These are phyloP conservation scores for Trissolcus basalis DNA, from an alignment of 1,140 invertebrate genomes.

Conservation along the genomic window DNA sequence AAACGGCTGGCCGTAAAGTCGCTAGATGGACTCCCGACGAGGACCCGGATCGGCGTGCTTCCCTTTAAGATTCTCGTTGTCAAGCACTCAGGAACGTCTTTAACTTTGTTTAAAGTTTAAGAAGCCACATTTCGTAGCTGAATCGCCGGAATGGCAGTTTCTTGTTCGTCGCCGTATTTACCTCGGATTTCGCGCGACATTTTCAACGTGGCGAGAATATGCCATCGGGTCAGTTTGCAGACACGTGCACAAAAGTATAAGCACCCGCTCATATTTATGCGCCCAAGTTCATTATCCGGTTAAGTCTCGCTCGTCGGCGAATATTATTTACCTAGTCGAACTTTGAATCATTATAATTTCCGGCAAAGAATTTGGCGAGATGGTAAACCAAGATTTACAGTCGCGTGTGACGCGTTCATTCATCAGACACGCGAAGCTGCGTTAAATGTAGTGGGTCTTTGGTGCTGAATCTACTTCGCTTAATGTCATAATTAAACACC, in stretches of 20 bases:
- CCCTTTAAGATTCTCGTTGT: constrained; percentile 34
- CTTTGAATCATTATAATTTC: not conserved
- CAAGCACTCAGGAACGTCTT: constrained; percentile 37
- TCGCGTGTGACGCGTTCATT: constrained; percentile 37
- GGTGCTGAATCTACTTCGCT: constrained; percentile 27
- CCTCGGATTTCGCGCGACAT: constrained; percentile 30
- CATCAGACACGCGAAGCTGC: constrained; percentile 24
- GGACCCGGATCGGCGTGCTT: constrained; percentile 10
- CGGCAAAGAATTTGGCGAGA: not conserved
- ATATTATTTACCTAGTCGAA: no score
- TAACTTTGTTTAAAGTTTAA: constrained; percentile 56
- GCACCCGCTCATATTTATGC: no score
- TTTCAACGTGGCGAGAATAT: constrained; percentile 13
- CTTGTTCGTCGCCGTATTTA: constrained; percentile 54
- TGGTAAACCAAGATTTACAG: constrained; percentile 28
- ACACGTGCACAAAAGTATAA: no score
- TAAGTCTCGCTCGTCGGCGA: no score
- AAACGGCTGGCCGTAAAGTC: no score
- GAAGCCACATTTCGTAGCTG: constrained; percentile 46
- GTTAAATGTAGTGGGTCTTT: constrained; percentile 31
- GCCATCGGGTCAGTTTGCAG: constrained; percentile 10
- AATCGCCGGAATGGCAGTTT: constrained; percentile 46
- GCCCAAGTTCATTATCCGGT: no score
- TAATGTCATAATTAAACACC: constrained; percentile 58
- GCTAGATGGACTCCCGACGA: not conserved